A percentile compares a stretch with the other conserved stretches of the same genome.
Conservation (phyloP, 2,113 vertebrate genomes). For the Brachirus orientalis region DNA sequence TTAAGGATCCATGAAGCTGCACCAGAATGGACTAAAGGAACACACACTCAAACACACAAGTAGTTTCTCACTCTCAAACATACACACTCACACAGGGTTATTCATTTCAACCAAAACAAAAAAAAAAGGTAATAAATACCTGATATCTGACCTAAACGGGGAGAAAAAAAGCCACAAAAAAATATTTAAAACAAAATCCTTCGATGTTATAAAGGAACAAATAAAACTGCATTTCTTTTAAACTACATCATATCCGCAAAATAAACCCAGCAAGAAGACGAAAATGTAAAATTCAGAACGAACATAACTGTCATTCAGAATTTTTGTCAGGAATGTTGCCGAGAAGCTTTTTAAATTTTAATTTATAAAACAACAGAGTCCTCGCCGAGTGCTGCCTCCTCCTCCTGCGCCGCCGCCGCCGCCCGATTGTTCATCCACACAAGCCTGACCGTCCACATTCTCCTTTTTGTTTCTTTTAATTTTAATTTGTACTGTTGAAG, state of each 20-base stretch:
- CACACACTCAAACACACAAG: background rate
- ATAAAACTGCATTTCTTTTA: slow-evolving; percentile 5
- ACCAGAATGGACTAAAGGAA: slow-evolving; percentile 57
- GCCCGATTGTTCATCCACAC: slow-evolving; percentile 54
- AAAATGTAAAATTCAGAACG: slow-evolving; percentile 15
- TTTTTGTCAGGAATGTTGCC: slow-evolving; percentile 77
- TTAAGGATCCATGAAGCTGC: slow-evolving; percentile 82
- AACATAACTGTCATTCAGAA: slow-evolving; percentile 41
- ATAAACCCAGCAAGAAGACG: slow-evolving; percentile 31
- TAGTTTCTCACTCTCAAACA: background rate
- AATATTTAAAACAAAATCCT: slow-evolving; percentile 30
- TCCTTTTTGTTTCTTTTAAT: background rate
- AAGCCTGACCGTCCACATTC: slow-evolving; percentile 1
- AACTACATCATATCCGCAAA: slow-evolving; percentile 39
- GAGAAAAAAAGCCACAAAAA: slow-evolving; percentile 55
- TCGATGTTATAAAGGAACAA: slow-evolving; percentile 48
- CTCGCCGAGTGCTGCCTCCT: slow-evolving; percentile 4
- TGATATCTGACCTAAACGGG: slow-evolving; percentile 69
- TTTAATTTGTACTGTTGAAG: background rate
- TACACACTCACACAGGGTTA: background rate
- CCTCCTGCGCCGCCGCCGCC: background rate
- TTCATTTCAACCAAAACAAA: slow-evolving; percentile 6
- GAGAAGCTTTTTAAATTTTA: slow-evolving; percentile 47
- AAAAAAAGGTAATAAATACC: slow-evolving; percentile 75
- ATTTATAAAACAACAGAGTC: slow-evolving; percentile 23